Percentiles rank a stretch among this genome's conserved stretches.
These are phyloP conservation scores for Alligator mississippiensis DNA, from an alignment of 2,113 vertebrate species.

Conservation along the genomic window DNA sequence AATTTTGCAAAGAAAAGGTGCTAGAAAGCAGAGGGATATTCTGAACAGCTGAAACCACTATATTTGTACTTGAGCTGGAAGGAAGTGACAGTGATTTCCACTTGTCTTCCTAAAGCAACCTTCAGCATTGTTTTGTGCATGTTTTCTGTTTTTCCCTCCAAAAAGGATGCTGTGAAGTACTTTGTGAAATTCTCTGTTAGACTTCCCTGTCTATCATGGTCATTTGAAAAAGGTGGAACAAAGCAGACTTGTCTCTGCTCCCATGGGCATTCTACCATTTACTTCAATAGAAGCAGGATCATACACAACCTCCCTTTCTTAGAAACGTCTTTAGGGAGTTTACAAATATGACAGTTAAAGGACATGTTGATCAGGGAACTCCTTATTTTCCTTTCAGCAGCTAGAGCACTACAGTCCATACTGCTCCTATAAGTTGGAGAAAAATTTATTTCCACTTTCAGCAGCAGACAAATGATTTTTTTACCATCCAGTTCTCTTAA, in stretches of 20 bases:
- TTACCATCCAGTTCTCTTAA: neutral
- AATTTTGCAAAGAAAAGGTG: neutral
- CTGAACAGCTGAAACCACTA: neutral
- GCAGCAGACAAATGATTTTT: neutral
- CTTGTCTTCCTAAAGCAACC: neutral
- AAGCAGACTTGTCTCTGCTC: neutral
- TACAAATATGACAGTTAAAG: neutral
- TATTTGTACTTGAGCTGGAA: neutral
- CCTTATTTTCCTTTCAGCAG: neutral
- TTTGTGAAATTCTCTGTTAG: neutral
- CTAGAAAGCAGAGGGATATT: neutral
- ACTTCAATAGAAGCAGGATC: neutral
- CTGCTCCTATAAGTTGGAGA: neutral
- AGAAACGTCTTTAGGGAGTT: neutral
- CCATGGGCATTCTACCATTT: neutral
- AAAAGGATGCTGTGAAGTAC: neutral
- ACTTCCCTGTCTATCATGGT: rapidly evolving
- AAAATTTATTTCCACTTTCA: neutral
- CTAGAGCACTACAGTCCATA: neutral
- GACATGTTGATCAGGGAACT: neutral
- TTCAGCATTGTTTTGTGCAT: rapidly evolving
- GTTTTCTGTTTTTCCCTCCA: neutral
- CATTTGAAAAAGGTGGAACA: neutral
- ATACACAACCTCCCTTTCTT: neutral
- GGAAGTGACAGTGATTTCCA: neutral